Evolutionary conservation across 2,888 invertebrate species (phyloP).

Genomic region (Thumatha senex): DNA sequence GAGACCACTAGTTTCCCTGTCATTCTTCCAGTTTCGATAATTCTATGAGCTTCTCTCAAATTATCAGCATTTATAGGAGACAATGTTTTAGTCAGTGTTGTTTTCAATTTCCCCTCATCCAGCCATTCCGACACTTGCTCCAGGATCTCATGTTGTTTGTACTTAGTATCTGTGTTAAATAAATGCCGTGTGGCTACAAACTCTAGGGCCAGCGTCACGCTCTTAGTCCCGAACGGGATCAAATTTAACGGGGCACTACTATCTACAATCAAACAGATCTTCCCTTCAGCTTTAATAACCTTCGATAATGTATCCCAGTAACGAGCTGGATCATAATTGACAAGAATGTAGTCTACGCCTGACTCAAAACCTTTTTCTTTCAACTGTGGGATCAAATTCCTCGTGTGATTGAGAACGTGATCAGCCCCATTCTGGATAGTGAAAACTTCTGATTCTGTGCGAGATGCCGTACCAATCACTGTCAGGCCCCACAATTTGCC

Average conservation of each 20-base stretch:
- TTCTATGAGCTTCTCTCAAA: slow-evolving; percentile 63
- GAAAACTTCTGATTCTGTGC: slow-evolving; percentile 59
- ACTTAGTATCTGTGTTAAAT: slow-evolving; percentile 66
- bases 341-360: slow-evolving; percentile 68
- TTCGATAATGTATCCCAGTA: slow-evolving; percentile 70
- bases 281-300: slow-evolving; percentile 68
- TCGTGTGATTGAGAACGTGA: slow-evolving; percentile 62
- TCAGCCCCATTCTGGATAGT: slow-evolving; percentile 58
- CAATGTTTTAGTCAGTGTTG: slow-evolving; percentile 59
- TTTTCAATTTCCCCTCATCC: slow-evolving; percentile 56
- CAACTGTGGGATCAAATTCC: slow-evolving; percentile 60
- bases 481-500: slow-evolving; percentile 64
- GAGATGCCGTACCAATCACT: slow-evolving; percentile 72
- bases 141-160: slow-evolving; percentile 61
- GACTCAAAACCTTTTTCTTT: slow-evolving; percentile 53
- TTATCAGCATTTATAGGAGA: slow-evolving; percentile 70
- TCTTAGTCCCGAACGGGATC: slow-evolving; percentile 64
- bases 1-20: slow-evolving; percentile 66
- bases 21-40: slow-evolving; percentile 62
- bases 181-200: slow-evolving; percentile 67
- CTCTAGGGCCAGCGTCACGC: slow-evolving; percentile 65
- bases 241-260: slow-evolving; percentile 63
- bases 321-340: slow-evolving; percentile 70
- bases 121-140: slow-evolving; percentile 57
- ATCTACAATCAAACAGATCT: slow-evolving; percentile 69